Evolutionary conservation across 2,113 vertebrate genomes (phyloP), one percentile per base, ranked within the genome.

Genomic region (Edolisoma coerulescens): DNA sequence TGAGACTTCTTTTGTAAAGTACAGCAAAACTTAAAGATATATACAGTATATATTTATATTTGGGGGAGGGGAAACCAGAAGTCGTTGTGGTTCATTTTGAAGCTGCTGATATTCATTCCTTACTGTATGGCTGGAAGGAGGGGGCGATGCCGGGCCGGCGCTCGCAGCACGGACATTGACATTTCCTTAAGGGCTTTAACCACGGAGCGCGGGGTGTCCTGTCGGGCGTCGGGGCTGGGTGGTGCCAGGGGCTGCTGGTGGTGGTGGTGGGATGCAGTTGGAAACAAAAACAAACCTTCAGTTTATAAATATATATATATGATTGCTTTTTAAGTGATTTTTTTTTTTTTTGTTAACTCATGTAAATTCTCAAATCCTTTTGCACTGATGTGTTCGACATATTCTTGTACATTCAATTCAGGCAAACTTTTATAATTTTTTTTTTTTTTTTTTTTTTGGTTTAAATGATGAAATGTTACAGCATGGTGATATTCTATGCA

Each of bases 401-500:
- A 97, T 89, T 97, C 98, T 98, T 98, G 98, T 98, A 98, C 95
- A 98, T 98, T 98, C 95, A 93, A 93, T 98, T 97, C 97, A 98
- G 97, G 97, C 97, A 97, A 92, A 98, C 95, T 98, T 98, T 98
- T 99, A 98, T 98, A 98, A 98, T 98, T 98, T 99, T 93, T 45
- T 92, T 98, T 97, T 96, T 96, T 95, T 96, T 39, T 10, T 60
- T 11, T 32, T 26, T 89, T 92, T 97, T 97, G 54, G 63, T 95
- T 96, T 91, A 94, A 97, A 71, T 95, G 92, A 97, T 98, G 97
- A 98, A 96, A 97, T 97, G 95, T 98, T 97, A 90, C 98, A 98
- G 99, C 99, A 99, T 99, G 99, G 99, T 99, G 98, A 99, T 99
- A 99, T 98, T 99, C 99, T 99, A 99, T 99, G 99, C 99, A 99